Evolutionary conservation across 2,113 vertebrate genomes (phyloP).

Genomic region (Hipposideros armiger): DNA sequence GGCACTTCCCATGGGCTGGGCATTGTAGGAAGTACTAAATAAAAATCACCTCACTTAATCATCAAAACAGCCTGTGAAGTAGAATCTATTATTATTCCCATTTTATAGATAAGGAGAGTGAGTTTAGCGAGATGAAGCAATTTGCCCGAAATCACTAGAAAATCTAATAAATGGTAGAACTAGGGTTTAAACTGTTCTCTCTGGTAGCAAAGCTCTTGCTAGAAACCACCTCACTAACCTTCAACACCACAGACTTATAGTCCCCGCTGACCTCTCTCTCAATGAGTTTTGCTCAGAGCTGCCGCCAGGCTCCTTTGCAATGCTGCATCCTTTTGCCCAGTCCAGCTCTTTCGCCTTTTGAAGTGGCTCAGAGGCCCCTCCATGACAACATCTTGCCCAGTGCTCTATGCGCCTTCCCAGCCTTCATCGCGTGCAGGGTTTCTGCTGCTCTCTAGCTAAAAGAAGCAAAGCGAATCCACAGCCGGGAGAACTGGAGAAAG

Average conservation of each 20-base stretch:
- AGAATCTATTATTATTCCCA: conserved; percentile 18
- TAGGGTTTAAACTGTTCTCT: conserved; percentile 2
- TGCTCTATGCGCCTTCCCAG: background rate
- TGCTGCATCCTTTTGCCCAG: background rate
- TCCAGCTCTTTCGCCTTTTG: background rate
- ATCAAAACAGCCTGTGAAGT: background rate
- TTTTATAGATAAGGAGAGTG: background rate
- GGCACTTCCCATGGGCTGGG: conserved; percentile 6
- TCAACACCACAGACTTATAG: accelerated
- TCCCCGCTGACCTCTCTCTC: conserved; percentile 21
- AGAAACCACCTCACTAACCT: background rate
- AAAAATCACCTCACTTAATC: conserved; percentile 23
- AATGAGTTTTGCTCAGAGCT: background rate
- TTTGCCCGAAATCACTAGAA: background rate
- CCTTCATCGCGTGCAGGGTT: background rate
- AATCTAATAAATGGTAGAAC: background rate
- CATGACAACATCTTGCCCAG: background rate
- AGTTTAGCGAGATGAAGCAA: conserved; percentile 44
- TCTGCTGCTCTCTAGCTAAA: background rate
- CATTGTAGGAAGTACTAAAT: background rate
- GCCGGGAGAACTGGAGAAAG: background rate
- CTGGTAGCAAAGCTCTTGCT: background rate
- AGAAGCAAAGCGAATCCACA: background rate
- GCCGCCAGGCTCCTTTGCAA: background rate
- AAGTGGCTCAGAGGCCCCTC: background rate